A percentile compares a stretch with the other conserved stretches of the same genome.
Conservation (phyloP, 2,113 vertebrate species). For the Phoxinus phoxinus region DNA sequence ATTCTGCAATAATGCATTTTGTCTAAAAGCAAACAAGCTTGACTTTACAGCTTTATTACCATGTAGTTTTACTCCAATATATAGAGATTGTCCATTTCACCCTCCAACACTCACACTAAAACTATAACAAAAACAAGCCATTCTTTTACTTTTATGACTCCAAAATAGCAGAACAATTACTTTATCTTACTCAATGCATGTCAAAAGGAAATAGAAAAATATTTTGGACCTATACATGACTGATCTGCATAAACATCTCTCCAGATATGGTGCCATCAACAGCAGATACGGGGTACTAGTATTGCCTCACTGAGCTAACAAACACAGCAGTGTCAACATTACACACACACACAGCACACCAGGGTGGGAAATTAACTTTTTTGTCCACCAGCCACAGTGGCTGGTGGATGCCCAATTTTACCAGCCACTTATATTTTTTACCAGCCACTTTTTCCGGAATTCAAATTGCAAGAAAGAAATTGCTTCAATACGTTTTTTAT, state of each 20-base stretch:
- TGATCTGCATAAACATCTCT: neutral
- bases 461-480: too few species aligned
- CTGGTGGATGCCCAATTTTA: too few species aligned
- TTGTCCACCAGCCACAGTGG: too few species aligned
- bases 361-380: too few species aligned
- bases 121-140: neutral
- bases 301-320: conserved; percentile 11
- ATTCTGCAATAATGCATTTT: neutral
- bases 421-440: too few species aligned
- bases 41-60: neutral
- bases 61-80: neutral
- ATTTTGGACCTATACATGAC: neutral
- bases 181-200: neutral
- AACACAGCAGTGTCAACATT: conserved; percentile 33
- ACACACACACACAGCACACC: neutral
- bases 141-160: neutral
- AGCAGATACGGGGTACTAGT: neutral
- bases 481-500: too few species aligned
- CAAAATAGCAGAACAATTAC: neutral
- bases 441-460: too few species aligned
- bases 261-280: neutral
- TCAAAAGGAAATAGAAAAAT: neutral
- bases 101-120: neutral
- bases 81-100: neutral
- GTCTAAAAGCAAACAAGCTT: neutral